A percentile compares a stretch with the other conserved stretches of the same genome.
phyloP scores from a whole-genome alignment of 2,797 vertebrate genomes.

The Mareca penelope region DNA sequence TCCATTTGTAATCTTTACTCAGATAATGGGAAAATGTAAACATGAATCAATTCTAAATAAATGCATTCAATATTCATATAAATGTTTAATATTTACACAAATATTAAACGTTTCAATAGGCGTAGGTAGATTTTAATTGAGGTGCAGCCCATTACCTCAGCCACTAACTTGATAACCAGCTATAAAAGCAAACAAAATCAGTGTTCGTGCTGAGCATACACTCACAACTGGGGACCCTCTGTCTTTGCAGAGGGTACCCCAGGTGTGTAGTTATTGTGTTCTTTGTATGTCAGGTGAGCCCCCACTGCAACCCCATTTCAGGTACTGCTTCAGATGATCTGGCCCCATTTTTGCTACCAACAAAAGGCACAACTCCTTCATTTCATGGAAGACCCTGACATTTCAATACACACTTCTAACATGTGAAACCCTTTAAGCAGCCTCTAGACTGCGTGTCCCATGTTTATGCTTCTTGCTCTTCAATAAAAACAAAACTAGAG shows the following conservation, averaged over 20 bases:
- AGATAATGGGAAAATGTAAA: conserved; percentile 65
- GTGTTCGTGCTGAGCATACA: neutral
- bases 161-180: conserved; percentile 20
- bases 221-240: neutral
- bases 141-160: conserved; percentile 16
- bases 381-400: conserved; percentile 22
- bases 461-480: conserved; percentile 74
- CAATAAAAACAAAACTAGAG: conserved; percentile 75
- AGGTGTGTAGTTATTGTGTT: neutral
- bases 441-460: conserved; percentile 53
- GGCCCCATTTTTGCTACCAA: neutral
- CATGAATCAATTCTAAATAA: conserved; percentile 65
- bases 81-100: conserved; percentile 76
- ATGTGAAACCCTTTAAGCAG: conserved; percentile 64
- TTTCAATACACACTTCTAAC: conserved; percentile 64
- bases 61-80: conserved; percentile 64
- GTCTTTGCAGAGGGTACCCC: neutral
- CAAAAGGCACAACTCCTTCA: neutral
- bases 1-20: conserved; percentile 62
- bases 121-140: conserved; percentile 60
- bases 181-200: conserved; percentile 34
- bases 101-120: conserved; percentile 53
- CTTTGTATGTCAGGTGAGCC: neutral
- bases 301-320: fast-evolving
- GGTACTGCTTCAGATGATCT: neutral